A percentile compares a stretch with the other conserved stretches of the same genome.
Conservation (phyloP, 1,140 invertebrate species). For the Hetaerina americana region DNA sequence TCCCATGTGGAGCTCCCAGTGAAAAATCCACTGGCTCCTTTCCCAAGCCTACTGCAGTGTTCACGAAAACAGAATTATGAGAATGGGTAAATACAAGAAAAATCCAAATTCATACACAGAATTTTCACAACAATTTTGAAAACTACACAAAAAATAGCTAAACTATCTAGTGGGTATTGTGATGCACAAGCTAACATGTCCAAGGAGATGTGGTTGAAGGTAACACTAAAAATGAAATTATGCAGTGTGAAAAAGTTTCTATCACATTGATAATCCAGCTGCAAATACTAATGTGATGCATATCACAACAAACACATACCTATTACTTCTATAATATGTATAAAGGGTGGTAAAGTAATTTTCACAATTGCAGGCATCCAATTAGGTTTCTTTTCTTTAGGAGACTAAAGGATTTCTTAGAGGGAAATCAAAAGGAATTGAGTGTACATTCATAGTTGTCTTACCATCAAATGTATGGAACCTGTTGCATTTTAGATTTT, state of each 20-base stretch:
- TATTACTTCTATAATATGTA: neutral
- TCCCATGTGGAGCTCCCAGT: neutral
- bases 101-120: neutral
- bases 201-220: neutral
- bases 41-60: neutral
- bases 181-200: neutral
- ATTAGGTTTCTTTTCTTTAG: neutral
- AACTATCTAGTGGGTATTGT: neutral
- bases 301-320: neutral
- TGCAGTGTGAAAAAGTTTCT: neutral
- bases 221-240: neutral
- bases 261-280: neutral
- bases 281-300: neutral
- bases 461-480: neutral
- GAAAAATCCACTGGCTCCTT: neutral
- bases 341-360: neutral
- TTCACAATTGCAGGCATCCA: neutral
- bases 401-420: neutral
- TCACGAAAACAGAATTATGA: neutral
- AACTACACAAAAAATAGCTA: neutral
- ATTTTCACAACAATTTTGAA: neutral
- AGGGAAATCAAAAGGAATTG: neutral
- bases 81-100: no score
- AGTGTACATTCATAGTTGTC: neutral
- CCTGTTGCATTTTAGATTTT: slow-evolving; percentile 13